Evolutionary conservation across 92 coral and sea anemone genomes (phyloP).

Genomic region (Palythoa grandiflora): DNA sequence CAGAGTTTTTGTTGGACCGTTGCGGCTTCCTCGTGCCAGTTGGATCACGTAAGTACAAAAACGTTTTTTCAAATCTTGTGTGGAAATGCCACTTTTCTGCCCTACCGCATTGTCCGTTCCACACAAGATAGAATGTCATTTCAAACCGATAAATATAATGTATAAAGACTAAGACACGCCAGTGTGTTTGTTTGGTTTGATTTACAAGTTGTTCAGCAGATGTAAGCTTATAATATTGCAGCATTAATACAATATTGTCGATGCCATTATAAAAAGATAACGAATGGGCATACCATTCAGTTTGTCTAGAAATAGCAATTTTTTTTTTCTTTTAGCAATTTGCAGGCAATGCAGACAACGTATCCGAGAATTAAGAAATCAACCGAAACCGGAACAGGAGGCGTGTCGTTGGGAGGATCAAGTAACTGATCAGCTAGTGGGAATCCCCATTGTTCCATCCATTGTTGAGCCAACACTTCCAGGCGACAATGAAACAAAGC

Average conservation of each 20-base stretch:
- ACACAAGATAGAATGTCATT: neutral
- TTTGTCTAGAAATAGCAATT: neutral
- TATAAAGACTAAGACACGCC: neutral
- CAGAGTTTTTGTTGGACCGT: neutral
- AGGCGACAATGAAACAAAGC: neutral
- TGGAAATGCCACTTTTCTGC: neutral
- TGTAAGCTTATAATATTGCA: neutral
- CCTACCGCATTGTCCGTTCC: neutral
- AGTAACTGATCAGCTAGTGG: neutral
- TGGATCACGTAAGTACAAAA: constrained; percentile 10
- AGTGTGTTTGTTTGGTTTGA: neutral
- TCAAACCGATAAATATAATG: neutral
- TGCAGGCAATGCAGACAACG: neutral
- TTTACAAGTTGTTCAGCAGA: neutral
- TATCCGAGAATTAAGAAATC: neutral
- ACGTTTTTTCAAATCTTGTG: neutral
- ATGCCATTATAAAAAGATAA: no score
- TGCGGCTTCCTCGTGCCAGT: neutral
- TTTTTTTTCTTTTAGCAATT: neutral
- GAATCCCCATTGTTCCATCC: neutral
- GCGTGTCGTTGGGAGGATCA: neutral
- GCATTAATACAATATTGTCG: no score
- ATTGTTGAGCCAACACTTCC: neutral
- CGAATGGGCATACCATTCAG: neutral
- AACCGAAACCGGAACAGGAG: neutral